Evolutionary conservation across 2,113 vertebrate genomes (phyloP), one percentile per base, ranked within the genome.

Genomic region (Xenopus tropicalis): DNA sequence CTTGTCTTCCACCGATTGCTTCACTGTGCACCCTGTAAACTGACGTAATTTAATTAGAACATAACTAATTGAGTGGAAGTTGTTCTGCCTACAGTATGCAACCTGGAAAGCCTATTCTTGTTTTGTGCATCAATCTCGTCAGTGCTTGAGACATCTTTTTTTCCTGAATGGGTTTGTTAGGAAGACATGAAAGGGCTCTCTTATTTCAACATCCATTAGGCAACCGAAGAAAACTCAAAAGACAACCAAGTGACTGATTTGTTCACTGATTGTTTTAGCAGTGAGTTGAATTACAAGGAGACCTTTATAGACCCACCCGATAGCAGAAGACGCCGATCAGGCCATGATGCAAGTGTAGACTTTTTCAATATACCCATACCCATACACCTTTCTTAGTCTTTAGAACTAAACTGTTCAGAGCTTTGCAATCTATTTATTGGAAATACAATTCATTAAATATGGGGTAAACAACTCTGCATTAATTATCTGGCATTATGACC

Each of bases 201-300:
- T 76, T 46, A 52, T 76, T 76, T 76, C 48, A 63, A 63, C 73
- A 69, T 69, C 66, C 73, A 69, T 69, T 75, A 69, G 62, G 20
- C 48, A 69, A 63, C 66, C 66, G 56, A 63, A 74, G 42, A 70
- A 63, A 61, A 42, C 59, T 76, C n/a, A 42, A 44, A 69, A 66
- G 62, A 69, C 73, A 76, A 66, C 73, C 73, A 69, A 61, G 72
- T 54, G 44, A 66, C 66, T 54, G 58, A 56, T 64, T 64, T 64
- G 29, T 64, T 64, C 62, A 42, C 7, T 64, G n/a, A 64, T 76
- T 63, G 57, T 25, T 57, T 69, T 63, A 66, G 66, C 43, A 75
- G 44, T 75, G 73, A 76, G 66, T 58, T 62, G 73, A 76, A 76
- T 76, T 69, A 69, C 44, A 74, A 74, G 66, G 72, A 74, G 72